Percentiles rank a stretch among this genome's conserved stretches.
These are phyloP conservation scores for Litoditis marina DNA, from an alignment of 2,888 invertebrate genomes.

Conservation along the genomic window DNA sequence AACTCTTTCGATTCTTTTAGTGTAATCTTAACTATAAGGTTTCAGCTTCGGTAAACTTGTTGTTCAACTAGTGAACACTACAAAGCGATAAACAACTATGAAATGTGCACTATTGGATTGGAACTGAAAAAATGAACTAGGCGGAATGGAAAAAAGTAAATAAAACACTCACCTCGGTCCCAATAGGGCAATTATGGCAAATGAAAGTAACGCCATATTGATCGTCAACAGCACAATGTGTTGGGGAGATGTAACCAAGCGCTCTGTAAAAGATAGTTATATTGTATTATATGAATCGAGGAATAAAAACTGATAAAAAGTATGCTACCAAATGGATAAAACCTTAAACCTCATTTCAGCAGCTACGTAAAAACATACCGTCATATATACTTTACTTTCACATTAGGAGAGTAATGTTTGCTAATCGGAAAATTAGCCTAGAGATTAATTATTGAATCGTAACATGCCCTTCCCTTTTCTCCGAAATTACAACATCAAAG, in stretches of 20 bases:
- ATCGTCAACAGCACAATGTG: conserved; percentile 36
- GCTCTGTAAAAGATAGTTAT: conserved; percentile 15
- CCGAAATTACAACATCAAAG: no score
- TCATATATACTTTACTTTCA: background rate
- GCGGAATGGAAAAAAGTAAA: background rate
- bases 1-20: no score
- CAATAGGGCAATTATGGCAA: conserved; percentile 30
- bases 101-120: background rate
- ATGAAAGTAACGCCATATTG: conserved; percentile 37
- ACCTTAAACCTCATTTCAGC: background rate
- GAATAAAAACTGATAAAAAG: background rate
- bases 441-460: no score
- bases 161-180: conserved; percentile 27
- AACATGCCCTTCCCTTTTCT: no score
- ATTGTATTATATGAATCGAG: background rate
- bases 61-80: no score
- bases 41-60: no score
- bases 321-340: background rate
- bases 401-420: no score
- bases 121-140: background rate
- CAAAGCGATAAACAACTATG: no score
- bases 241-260: conserved; percentile 26
- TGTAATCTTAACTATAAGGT: no score
- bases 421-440: no score
- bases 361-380: background rate